phyloP scores from a whole-genome alignment of 1,140 invertebrate genomes.

The Cydia strobilella region DNA sequence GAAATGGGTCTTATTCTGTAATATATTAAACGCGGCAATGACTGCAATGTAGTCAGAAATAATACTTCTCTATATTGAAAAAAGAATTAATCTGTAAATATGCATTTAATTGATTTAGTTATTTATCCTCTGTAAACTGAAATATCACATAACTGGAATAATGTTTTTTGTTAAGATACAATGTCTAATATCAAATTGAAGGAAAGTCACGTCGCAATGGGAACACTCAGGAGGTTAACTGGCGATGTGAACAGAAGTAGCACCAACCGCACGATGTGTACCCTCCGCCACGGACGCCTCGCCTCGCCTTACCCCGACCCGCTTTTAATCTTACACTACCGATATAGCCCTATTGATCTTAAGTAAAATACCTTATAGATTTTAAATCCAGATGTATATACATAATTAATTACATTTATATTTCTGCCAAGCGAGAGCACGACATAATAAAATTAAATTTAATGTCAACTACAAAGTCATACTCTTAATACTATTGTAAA shows the following conservation, averaged over 20 bases:
- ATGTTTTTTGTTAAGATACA: not conserved
- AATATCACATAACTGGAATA: too few relatives aligned
- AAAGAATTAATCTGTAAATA: slow-evolving; percentile 2
- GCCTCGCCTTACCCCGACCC: not conserved
- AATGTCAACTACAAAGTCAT: slow-evolving; percentile 14
- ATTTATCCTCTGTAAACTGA: not conserved
- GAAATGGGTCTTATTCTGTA: slow-evolving; percentile 2
- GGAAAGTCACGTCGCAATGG: not conserved
- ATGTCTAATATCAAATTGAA: not conserved
- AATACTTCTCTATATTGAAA: not conserved
- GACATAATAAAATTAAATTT: slow-evolving; percentile 35
- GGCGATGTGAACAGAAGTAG: not conserved
- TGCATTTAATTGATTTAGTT: not conserved
- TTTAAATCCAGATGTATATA: slow-evolving; percentile 13
- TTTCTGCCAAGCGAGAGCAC: slow-evolving; percentile 9
- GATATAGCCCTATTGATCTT: not conserved
- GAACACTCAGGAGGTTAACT: slow-evolving; percentile 16
- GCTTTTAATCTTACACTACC: not conserved
- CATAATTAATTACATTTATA: slow-evolving; percentile 2
- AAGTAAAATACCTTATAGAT: slow-evolving; percentile 9
- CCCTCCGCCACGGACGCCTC: not conserved
- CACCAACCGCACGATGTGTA: not conserved
- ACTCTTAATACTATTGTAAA: slow-evolving; percentile 38
- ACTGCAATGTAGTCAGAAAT: slow-evolving; percentile 5
- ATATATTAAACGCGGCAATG: slow-evolving; percentile 10